Percentiles rank a stretch among this genome's conserved stretches.
Conservation (phyloP, 2,888 invertebrate genomes). For the Cryptophagus acutangulus region DNA sequence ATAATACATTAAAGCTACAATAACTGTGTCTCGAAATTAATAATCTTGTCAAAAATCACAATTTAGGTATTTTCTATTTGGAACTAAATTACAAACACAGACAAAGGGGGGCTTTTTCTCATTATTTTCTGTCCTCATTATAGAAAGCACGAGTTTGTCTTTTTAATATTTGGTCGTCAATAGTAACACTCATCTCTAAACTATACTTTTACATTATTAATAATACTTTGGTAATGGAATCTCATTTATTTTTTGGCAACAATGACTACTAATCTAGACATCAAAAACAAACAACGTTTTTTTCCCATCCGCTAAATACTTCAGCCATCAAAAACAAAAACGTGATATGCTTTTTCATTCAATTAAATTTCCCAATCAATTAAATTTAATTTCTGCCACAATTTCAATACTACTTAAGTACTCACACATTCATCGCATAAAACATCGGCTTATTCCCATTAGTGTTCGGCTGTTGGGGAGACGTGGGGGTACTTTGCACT, state of each 20-base stretch:
- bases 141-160: slow-evolving; percentile 1
- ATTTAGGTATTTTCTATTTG: background rate
- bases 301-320: background rate
- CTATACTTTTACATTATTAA: slow-evolving; percentile 4
- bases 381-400: too few species aligned
- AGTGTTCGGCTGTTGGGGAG: slow-evolving; percentile 52
- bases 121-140: slow-evolving; percentile 3
- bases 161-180: slow-evolving; percentile 9
- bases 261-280: slow-evolving; percentile 9
- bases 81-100: slow-evolving; percentile 1
- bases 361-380: too few species aligned
- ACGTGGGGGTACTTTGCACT: slow-evolving; percentile 42
- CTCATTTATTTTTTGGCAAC: slow-evolving; percentile 11
- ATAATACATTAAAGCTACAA: slow-evolving; percentile 1
- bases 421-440: slow-evolving; percentile 84
- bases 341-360: too few species aligned
- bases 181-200: slow-evolving; percentile 9
- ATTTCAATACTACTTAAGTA: background rate
- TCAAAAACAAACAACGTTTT: slow-evolving; percentile 8
- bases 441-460: slow-evolving; percentile 58
- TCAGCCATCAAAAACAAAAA: background rate
- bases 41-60: slow-evolving; percentile 9
- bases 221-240: slow-evolving; percentile 13
- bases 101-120: slow-evolving; percentile 3
- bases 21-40: slow-evolving; percentile 2